A percentile compares a stretch with the other conserved stretches of the same genome.
Conservation (phyloP, 2,113 vertebrate genomes). For the Platichthys stellatus region DNA sequence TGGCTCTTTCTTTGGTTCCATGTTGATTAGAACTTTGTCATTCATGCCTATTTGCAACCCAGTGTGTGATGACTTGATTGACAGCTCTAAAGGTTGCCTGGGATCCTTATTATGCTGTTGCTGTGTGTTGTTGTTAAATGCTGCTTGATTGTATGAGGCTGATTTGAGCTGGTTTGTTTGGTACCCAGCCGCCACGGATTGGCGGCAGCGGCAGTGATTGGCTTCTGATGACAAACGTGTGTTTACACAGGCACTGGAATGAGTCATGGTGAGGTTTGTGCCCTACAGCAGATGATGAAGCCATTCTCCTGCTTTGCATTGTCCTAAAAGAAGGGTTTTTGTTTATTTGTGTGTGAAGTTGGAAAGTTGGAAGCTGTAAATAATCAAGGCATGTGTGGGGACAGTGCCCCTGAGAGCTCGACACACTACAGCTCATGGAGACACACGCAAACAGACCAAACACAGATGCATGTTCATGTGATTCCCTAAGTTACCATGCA, state of each 20-base stretch:
- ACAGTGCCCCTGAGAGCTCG: neutral
- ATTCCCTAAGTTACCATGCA: too few species aligned
- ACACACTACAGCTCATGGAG: too few species aligned
- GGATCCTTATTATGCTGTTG: slow-evolving; percentile 26
- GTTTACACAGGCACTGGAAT: slow-evolving; percentile 15
- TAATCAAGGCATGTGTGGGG: neutral
- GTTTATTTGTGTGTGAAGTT: neutral
- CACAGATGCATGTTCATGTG: too few species aligned
- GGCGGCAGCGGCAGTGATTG: slow-evolving; percentile 20
- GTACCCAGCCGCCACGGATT: neutral
- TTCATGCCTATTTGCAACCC: slow-evolving; percentile 6
- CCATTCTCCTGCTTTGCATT: neutral
- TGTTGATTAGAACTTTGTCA: slow-evolving; percentile 29
- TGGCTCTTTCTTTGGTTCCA: neutral
- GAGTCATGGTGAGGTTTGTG: slow-evolving; percentile 17
- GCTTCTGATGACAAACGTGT: slow-evolving; percentile 31
- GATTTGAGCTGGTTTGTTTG: slow-evolving; percentile 34
- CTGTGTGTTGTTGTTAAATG: slow-evolving; percentile 28
- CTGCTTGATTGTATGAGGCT: slow-evolving; percentile 31
- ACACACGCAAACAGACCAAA: too few species aligned
- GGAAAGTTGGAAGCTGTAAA: neutral
- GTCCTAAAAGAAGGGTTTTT: neutral
- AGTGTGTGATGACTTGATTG: slow-evolving; percentile 44
- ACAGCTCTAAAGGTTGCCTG: slow-evolving; percentile 53
- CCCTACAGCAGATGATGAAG: neutral